Evolutionary conservation across 2,113 vertebrate species (phyloP).

Genomic region (Lathamus discolor): DNA sequence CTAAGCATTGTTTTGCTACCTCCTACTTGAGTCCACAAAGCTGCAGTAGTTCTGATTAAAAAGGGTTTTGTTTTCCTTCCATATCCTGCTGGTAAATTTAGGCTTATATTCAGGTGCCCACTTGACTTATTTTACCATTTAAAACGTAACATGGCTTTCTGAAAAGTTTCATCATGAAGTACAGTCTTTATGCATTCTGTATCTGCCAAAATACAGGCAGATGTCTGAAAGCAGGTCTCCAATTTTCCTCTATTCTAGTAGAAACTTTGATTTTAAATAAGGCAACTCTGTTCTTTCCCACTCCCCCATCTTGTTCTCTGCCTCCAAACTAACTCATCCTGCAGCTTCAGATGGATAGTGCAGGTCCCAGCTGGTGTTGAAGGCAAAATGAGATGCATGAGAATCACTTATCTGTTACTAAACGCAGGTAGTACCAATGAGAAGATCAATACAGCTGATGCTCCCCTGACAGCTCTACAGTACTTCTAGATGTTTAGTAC

Average conservation of each 20-base stretch:
- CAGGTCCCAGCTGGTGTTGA: background rate
- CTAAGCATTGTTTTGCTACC: background rate
- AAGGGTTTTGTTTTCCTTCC: background rate
- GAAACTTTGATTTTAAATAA: background rate
- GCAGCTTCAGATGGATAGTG: background rate
- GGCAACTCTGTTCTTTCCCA: background rate
- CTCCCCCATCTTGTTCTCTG: background rate
- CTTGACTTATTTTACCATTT: background rate
- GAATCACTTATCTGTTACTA: background rate
- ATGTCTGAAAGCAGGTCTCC: background rate
- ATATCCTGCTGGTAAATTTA: background rate
- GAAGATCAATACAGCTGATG: slow-evolving; percentile 29
- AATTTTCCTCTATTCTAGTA: background rate
- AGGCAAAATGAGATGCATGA: background rate
- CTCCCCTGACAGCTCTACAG: background rate
- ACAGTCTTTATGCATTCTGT: background rate
- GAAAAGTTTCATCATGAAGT: background rate
- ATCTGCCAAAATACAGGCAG: background rate
- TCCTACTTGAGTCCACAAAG: background rate
- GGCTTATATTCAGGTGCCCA: background rate
- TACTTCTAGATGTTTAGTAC: background rate
- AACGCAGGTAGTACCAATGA: background rate
- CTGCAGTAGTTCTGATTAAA: background rate
- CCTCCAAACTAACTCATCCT: background rate
- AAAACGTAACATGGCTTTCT: background rate